These are phyloP conservation scores for Sandelia bainsii DNA, from an alignment of 2,797 vertebrate species.

Conservation along the genomic window DNA sequence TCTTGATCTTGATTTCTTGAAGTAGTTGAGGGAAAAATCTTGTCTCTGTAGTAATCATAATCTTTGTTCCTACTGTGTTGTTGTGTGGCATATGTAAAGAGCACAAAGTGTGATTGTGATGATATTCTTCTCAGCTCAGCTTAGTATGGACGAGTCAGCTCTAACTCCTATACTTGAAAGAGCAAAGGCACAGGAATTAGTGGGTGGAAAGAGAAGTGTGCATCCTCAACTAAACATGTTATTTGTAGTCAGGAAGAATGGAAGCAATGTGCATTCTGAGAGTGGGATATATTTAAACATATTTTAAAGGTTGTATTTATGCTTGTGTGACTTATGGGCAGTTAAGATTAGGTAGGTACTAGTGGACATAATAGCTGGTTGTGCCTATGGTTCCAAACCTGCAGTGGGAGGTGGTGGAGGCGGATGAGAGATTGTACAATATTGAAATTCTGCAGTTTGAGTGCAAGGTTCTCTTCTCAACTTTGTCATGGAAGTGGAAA, in stretches of 20 bases:
- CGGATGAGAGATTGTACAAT: conserved; percentile 49
- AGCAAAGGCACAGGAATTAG: not conserved
- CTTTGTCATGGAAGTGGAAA: conserved; percentile 23
- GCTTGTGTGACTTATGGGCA: conserved; percentile 4
- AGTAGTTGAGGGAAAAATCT: conserved; percentile 3
- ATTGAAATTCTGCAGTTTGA: conserved; percentile 49
- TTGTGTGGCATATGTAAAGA: conserved; percentile 18
- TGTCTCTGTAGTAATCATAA: conserved; percentile 7
- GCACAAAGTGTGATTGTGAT: too few species aligned
- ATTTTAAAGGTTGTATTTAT: conserved; percentile 12
- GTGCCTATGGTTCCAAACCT: conserved; percentile 36
- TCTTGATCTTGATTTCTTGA: conserved; percentile 15
- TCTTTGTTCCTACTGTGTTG: not conserved
- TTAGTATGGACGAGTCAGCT: not conserved
- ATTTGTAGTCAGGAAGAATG: conserved; percentile 8
- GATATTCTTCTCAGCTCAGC: not conserved
- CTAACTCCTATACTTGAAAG: not conserved
- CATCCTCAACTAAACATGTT: not conserved
- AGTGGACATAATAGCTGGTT: conserved; percentile 34
- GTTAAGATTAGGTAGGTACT: conserved; percentile 15
- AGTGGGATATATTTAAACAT: conserved; percentile 18
- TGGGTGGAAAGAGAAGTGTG: not conserved
- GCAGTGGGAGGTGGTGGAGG: conserved; percentile 62
- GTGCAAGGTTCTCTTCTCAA: conserved; percentile 45
- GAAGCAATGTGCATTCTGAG: conserved; percentile 1